These are phyloP conservation scores for Lepidurus couesii DNA, from an alignment of 1,140 invertebrate genomes.

Conservation along the genomic window DNA sequence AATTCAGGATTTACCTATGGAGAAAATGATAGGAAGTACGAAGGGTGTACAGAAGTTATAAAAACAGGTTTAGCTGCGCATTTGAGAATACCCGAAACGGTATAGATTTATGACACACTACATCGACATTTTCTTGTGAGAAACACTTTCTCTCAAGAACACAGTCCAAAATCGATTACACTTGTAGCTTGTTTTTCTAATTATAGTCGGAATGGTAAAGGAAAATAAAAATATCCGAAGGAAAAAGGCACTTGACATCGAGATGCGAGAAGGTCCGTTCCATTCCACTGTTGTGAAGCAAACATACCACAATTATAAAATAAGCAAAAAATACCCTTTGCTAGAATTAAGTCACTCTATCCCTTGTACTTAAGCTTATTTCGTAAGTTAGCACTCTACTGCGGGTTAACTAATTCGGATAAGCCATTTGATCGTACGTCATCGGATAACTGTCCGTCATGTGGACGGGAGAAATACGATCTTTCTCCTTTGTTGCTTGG, in stretches of 20 bases:
- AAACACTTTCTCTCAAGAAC: no score
- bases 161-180: no score
- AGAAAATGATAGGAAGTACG: no score
- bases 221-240: neutral
- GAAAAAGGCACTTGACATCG: conserved; percentile 10
- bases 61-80: no score
- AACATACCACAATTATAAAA: neutral
- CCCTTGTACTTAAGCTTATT: neutral
- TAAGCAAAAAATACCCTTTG: neutral
- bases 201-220: neutral
- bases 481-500: conserved; percentile 19
- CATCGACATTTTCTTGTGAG: no score
- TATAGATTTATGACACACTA: no score
- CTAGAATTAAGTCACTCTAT: neutral
- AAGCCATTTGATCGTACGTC: neutral
- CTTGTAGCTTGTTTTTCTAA: no score
- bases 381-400: neutral
- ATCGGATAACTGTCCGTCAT: neutral
- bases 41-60: no score
- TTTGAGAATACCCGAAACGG: no score
- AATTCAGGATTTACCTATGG: no score
- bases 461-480: conserved; percentile 9
- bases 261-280: neutral
- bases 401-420: neutral
- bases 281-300: neutral